Conservation (phyloP, 2,797 vertebrate species). For the Halcyon leucocephala region DNA sequence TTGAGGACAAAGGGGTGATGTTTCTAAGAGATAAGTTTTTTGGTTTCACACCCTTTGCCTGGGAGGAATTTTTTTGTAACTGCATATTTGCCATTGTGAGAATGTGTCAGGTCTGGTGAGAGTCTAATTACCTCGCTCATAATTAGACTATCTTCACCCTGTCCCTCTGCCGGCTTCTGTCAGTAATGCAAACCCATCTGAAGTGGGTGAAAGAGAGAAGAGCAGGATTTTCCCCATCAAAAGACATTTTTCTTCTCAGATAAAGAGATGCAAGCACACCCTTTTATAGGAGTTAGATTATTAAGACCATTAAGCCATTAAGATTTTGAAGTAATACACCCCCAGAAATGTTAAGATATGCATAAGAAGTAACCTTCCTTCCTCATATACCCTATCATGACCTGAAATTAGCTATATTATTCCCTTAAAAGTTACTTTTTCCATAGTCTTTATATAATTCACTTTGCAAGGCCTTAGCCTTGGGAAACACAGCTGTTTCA, state of each 20-base stretch:
- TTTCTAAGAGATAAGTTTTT: neutral
- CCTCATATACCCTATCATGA: neutral
- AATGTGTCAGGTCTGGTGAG: neutral
- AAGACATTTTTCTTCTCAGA: neutral
- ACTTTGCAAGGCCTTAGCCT: neutral
- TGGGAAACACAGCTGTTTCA: neutral
- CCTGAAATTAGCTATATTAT: neutral
- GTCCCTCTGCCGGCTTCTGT: neutral
- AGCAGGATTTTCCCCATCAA: neutral
- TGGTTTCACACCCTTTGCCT: neutral
- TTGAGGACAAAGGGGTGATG: rapidly evolving
- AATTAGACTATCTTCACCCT: neutral
- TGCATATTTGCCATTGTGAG: neutral
- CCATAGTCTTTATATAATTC: neutral
- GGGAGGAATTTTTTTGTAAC: neutral
- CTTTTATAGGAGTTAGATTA: neutral
- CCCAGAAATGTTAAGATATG: neutral
- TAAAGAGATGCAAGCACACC: neutral
- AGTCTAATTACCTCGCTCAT: neutral
- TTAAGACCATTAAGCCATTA: constrained; percentile 5
- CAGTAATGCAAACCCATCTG: neutral
- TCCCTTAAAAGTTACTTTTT: neutral
- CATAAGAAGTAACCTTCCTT: neutral
- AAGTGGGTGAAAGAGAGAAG: neutral
- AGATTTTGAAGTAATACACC: neutral